A percentile compares a stretch with the other conserved stretches of the same genome.
phyloP scores from a whole-genome alignment of 2,113 vertebrate species.

The Drymodes brunneopygia region DNA sequence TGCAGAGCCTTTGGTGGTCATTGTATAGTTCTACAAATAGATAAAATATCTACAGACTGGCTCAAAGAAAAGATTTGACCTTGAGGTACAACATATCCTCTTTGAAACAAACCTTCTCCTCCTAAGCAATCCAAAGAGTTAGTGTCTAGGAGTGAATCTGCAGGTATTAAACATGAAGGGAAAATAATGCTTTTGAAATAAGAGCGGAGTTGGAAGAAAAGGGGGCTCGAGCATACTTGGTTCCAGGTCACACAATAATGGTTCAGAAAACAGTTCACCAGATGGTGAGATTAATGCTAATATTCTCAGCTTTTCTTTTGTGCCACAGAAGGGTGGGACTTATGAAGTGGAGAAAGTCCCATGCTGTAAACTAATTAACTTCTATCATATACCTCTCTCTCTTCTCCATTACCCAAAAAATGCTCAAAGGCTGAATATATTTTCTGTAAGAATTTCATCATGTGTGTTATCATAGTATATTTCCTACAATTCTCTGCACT shows the following conservation, averaged over 20 bases:
- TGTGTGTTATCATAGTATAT: no score
- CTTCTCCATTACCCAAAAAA: neutral
- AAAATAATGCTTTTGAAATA: neutral
- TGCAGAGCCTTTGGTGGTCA: neutral
- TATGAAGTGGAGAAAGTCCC: neutral
- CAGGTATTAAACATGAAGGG: neutral
- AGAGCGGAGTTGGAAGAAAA: neutral
- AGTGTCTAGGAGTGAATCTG: neutral
- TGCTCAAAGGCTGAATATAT: neutral
- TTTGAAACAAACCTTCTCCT: constrained; percentile 42
- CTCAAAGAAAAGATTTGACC: constrained; percentile 49
- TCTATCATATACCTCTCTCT: neutral
- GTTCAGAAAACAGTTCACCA: neutral
- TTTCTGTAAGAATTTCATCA: neutral
- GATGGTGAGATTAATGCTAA: neutral
- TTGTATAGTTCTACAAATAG: neutral
- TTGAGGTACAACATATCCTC: neutral
- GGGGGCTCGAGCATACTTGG: accelerated
- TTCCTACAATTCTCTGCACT: neutral
- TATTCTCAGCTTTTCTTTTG: neutral
- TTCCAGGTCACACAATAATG: neutral
- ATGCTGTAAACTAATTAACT: neutral
- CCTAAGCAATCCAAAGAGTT: neutral
- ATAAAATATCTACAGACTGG: neutral
- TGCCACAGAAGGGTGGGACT: neutral